A percentile compares a stretch with the other conserved stretches of the same genome.
These are phyloP conservation scores for Aproaerema taeniolella DNA, from an alignment of 2,888 invertebrate species.

Conservation along the genomic window DNA sequence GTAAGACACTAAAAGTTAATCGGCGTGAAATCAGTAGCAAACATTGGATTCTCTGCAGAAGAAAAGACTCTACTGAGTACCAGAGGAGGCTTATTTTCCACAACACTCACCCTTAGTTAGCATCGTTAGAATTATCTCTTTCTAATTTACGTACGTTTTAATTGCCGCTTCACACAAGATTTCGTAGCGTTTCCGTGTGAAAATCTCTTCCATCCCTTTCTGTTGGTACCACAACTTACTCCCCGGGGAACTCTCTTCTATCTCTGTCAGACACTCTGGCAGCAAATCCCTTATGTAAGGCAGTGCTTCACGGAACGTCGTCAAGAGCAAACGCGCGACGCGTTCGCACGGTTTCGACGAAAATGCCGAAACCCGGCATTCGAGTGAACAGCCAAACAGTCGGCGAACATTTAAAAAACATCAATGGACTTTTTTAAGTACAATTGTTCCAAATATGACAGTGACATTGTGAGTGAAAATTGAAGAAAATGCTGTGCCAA, in stretches of 20 bases:
- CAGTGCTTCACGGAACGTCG: slow-evolving; percentile 51
- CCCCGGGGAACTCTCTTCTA: slow-evolving; percentile 48
- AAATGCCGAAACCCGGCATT: slow-evolving; percentile 43
- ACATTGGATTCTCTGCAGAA: too few species aligned
- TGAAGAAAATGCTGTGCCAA: slow-evolving; percentile 27
- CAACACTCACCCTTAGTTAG: not conserved
- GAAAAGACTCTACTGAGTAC: too few species aligned
- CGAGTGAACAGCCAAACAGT: slow-evolving; percentile 24
- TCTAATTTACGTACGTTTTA: slow-evolving; percentile 66
- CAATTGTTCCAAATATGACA: slow-evolving; percentile 22
- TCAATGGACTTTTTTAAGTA: slow-evolving; percentile 40
- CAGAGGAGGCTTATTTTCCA: too few species aligned
- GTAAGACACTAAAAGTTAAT: too few species aligned
- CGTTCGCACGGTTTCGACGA: slow-evolving; percentile 24
- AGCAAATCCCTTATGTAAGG: slow-evolving; percentile 72
- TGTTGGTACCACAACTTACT: slow-evolving; percentile 42
- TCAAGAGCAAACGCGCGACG: slow-evolving; percentile 39
- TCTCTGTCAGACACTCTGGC: slow-evolving; percentile 57
- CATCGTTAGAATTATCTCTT: slow-evolving; percentile 20
- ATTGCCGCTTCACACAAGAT: slow-evolving; percentile 71
- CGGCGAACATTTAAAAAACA: slow-evolving; percentile 34
- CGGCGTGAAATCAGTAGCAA: too few species aligned
- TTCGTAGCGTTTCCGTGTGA: slow-evolving; percentile 54
- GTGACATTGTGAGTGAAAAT: slow-evolving; percentile 24
- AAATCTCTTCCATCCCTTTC: slow-evolving; percentile 59